Percentiles rank a stretch among this genome's conserved stretches.
Evolutionary conservation across 2,797 vertebrate genomes (phyloP).

Genomic region (Malurus leucopterus): DNA sequence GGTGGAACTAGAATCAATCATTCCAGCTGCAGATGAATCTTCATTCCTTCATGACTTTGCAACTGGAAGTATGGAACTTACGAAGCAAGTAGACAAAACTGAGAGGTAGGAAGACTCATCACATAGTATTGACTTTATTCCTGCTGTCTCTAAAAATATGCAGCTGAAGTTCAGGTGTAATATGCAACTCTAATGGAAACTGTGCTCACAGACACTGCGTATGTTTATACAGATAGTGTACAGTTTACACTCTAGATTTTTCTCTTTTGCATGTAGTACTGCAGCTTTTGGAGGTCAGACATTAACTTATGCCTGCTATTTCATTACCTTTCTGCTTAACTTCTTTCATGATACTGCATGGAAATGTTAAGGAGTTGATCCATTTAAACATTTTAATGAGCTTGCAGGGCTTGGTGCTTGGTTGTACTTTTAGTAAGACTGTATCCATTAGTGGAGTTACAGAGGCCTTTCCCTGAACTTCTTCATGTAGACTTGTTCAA

Average conservation of each 20-base stretch:
- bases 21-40: not conserved
- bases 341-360: not conserved
- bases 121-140: not conserved
- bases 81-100: not conserved
- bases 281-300: not conserved
- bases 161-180: not conserved
- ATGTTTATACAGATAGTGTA: not conserved
- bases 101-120: slow-evolving; percentile 48
- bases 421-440: not conserved
- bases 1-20: not conserved
- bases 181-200: not conserved
- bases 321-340: not conserved
- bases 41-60: not conserved
- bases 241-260: not conserved
- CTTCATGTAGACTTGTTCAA: not conserved
- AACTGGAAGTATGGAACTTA: not conserved
- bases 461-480: not conserved
- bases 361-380: not conserved
- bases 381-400: not conserved
- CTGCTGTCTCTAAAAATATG: not conserved
- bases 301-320: not conserved
- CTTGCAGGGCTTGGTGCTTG: not conserved
- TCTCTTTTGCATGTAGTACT: not conserved
- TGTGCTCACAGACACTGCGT: not conserved
- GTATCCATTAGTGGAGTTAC: not conserved